Base-by-base conservation (phyloP, 2,797 vertebrate genomes). In the Micropoecilia bifurca region DNA sequence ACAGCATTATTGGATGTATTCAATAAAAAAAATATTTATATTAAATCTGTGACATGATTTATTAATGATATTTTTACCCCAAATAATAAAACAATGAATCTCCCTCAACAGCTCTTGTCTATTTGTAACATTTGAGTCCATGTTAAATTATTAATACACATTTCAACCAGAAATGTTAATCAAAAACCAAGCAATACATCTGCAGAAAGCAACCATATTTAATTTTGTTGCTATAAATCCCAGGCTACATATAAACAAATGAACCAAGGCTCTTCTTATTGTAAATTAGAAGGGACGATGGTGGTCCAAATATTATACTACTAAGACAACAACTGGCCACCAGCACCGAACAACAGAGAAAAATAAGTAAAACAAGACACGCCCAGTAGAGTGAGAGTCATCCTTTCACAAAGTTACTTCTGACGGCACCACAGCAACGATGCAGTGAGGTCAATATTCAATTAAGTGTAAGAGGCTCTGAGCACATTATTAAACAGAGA, bases 361-460 rank as follows among this genome's bases (percentile, higher is more conserved):
- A 59, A 8, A 47, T 5, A 2, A 57, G 4, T n/a, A 41, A 4
- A 10, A 3, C 20, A 68, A 36, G n/a, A 36, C 33, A 36, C 68
- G 25, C 6, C 14, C 0, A 73, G 79, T 71, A 66, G 73, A 78
- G 78, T 66, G 48, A 72, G 63, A 78, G 25, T 46, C 45, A 36
- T 53, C 28, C 61, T 18, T 53, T 20, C 25, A 50, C 30, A 61
- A 53, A 75, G 43, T 25, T 39, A 33, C 14, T 43, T 48, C 43
- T 71, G 73, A 71, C 10, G 25, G 53, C 47, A 53, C 46, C 20
- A 3, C 45, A 63, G 76, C 81, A 77, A 72, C 83, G 80, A 87
- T 85, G 87, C 77, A 84, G 81, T 57, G 80, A 84, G 83, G 92
- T 94, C 92, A 95, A 94, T 93, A 93, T 91, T 92, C 86, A 94